A percentile compares a stretch with the other conserved stretches of the same genome.
These are phyloP conservation scores for Lithophane leautieri DNA, from an alignment of 2,888 invertebrate species.

Conservation along the genomic window DNA sequence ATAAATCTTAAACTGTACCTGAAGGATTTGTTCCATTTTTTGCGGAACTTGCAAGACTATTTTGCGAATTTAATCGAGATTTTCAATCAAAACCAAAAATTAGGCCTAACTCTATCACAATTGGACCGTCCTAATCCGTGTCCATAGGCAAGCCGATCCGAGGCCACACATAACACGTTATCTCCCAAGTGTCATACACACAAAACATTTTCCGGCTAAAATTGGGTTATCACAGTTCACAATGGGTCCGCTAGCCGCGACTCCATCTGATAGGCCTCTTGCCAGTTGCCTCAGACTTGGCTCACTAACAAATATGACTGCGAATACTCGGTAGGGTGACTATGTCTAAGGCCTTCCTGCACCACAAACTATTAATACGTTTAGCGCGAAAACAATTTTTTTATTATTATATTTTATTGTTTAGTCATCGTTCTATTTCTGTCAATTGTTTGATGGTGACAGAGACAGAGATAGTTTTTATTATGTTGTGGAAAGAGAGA, in stretches of 20 bases:
- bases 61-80: neutral
- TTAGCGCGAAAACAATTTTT: neutral
- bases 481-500: too few relatives aligned
- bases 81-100: slow-evolving; percentile 15
- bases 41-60: neutral
- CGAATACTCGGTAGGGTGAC: slow-evolving; percentile 64
- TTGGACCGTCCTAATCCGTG: slow-evolving; percentile 31
- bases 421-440: neutral
- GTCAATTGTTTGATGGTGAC: neutral
- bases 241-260: slow-evolving; percentile 69
- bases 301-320: slow-evolving; percentile 72
- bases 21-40: too few relatives aligned
- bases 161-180: slow-evolving; percentile 68
- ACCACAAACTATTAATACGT: neutral
- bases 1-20: too few relatives aligned
- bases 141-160: slow-evolving; percentile 38
- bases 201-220: slow-evolving; percentile 79
- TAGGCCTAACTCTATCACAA: slow-evolving; percentile 8
- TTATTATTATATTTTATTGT: too few relatives aligned
- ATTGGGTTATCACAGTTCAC: slow-evolving; percentile 82
- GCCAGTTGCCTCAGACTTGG: slow-evolving; percentile 83
- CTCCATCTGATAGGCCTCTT: slow-evolving; percentile 84
- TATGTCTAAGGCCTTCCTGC: slow-evolving; percentile 9
- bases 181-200: slow-evolving; percentile 77
- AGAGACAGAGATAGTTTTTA: neutral